These are phyloP conservation scores for Drosophila stalkeri DNA, from an alignment of 2,888 invertebrate species.

Conservation along the genomic window DNA sequence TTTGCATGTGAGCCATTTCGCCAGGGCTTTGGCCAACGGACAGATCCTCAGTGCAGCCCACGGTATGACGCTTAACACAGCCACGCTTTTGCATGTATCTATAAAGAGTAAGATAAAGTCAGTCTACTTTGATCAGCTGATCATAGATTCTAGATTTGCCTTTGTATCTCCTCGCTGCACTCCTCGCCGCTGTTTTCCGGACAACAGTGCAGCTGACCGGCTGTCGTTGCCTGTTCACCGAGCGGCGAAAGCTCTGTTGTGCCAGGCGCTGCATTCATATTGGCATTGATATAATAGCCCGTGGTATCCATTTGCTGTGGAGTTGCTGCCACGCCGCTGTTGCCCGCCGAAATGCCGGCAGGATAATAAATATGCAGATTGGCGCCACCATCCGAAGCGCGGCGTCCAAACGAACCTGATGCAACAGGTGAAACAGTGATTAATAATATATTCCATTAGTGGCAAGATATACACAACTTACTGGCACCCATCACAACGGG, in stretches of 20 bases:
- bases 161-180: slow-evolving; percentile 84
- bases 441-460: neutral
- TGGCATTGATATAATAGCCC: slow-evolving; percentile 73
- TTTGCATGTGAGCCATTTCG: slow-evolving; percentile 47
- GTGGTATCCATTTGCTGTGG: slow-evolving; percentile 70
- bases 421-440: neutral
- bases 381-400: slow-evolving; percentile 98
- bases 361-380: slow-evolving; percentile 92
- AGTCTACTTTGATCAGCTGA: no score
- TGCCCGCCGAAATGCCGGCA: slow-evolving; percentile 84
- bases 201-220: slow-evolving; percentile 61
- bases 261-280: slow-evolving; percentile 52
- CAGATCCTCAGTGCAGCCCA: slow-evolving; percentile 90
- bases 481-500: slow-evolving; percentile 94
- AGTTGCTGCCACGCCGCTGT: slow-evolving; percentile 48
- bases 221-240: slow-evolving; percentile 59
- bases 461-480: slow-evolving; percentile 82
- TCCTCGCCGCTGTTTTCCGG: slow-evolving; percentile 77
- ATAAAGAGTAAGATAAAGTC: neutral
- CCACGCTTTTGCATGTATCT: slow-evolving; percentile 93
- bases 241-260: slow-evolving; percentile 61
- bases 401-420: slow-evolving; percentile 91
- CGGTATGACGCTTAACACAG: slow-evolving; percentile 91
- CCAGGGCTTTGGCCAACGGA: slow-evolving; percentile 74
- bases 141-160: slow-evolving; percentile 54